phyloP scores from a whole-genome alignment of 2,113 vertebrate genomes.

The Chauna torquata region DNA sequence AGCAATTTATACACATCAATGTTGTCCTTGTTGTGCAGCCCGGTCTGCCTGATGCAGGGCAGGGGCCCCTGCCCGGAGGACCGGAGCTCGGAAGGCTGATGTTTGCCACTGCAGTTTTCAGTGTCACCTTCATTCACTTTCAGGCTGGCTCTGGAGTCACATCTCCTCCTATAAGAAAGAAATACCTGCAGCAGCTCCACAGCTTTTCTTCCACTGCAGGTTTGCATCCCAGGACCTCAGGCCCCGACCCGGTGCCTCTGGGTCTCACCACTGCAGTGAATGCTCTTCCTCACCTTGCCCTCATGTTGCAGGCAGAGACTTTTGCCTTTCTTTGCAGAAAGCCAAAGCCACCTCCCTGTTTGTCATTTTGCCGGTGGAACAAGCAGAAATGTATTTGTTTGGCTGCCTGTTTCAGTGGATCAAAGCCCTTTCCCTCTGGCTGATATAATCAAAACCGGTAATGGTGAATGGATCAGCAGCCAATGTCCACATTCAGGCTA shows the following conservation, averaged over 20 bases:
- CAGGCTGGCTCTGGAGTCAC: not conserved
- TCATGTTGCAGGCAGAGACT: not conserved
- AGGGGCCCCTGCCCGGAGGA: too few relatives aligned
- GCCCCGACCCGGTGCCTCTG: not conserved
- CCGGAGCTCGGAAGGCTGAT: too few relatives aligned
- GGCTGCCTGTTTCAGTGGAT: not conserved
- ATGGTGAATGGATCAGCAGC: accelerated
- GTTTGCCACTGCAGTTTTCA: not conserved
- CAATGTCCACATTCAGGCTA: accelerated
- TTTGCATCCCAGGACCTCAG: not conserved
- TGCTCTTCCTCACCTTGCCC: not conserved
- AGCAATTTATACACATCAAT: accelerated
- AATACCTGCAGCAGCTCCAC: not conserved
- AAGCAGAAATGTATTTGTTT: not conserved
- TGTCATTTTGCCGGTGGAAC: not conserved
- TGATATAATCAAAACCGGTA: not conserved
- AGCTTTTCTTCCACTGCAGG: not conserved
- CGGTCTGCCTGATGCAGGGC: too few relatives aligned
- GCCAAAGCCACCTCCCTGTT: not conserved
- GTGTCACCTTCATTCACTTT: not conserved
- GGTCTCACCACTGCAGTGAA: too few relatives aligned
- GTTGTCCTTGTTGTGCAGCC: not conserved
- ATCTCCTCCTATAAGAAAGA: not conserved
- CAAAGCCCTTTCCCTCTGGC: not conserved
- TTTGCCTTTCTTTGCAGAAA: not conserved